A percentile compares a stretch with the other conserved stretches of the same genome.
Conservation (phyloP, 2,113 vertebrate species). For the Indicator maculatus region DNA sequence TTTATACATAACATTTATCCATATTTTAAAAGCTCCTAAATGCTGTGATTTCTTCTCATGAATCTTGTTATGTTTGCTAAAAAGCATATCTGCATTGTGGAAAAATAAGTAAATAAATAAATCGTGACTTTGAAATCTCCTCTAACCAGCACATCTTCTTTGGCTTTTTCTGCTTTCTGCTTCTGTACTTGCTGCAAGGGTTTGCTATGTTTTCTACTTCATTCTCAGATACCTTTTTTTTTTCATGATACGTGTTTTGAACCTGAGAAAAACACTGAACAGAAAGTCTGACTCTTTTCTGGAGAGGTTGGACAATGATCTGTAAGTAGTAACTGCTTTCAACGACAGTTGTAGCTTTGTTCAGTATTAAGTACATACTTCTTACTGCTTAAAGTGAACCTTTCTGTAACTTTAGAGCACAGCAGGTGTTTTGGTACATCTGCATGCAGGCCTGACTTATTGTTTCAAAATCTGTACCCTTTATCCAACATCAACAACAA, state of each 20-base stretch:
- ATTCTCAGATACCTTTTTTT: background rate
- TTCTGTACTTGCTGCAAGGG: background rate
- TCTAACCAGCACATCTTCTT: background rate
- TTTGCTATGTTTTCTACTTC: background rate
- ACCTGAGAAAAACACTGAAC: background rate
- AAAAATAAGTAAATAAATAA: background rate
- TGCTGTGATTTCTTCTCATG: background rate
- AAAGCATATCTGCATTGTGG: background rate
- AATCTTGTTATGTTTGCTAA: background rate
- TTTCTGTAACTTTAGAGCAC: background rate
- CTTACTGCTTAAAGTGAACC: background rate
- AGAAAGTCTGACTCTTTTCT: background rate
- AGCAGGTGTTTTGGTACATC: background rate
- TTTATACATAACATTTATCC: background rate
- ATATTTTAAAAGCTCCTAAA: background rate
- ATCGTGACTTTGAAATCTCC: background rate
- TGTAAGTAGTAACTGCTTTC: background rate
- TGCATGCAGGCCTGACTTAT: background rate
- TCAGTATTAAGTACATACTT: background rate
- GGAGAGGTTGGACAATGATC: background rate
- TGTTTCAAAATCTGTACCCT: background rate
- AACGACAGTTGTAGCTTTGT: background rate
- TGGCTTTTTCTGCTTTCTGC: background rate
- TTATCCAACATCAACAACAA: background rate
- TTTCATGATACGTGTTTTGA: background rate